phyloP scores from a whole-genome alignment of 2,888 invertebrate genomes.

The Trichogramma evanescens region DNA sequence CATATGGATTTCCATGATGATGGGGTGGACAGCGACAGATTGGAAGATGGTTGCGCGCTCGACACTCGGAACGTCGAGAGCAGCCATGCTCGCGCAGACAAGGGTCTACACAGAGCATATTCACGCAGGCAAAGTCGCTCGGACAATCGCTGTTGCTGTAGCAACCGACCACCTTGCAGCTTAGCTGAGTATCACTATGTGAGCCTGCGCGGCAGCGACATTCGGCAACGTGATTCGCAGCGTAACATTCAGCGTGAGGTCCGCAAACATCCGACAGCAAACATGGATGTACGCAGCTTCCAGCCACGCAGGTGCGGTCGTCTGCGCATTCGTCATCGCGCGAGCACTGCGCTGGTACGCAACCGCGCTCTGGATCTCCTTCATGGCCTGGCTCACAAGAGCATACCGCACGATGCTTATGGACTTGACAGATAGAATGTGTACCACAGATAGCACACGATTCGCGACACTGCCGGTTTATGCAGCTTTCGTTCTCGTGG shows the following conservation, averaged over 20 bases:
- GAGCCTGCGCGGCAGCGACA: constrained; percentile 78
- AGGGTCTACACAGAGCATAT: constrained; percentile 78
- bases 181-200: constrained; percentile 29
- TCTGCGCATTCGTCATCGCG: constrained; percentile 77
- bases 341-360: constrained; percentile 74
- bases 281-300: constrained; percentile 81
- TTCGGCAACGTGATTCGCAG: constrained; percentile 63
- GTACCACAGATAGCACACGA: constrained; percentile 78
- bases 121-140: constrained; percentile 74
- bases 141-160: constrained; percentile 83
- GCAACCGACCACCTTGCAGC: constrained; percentile 77
- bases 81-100: constrained; percentile 73
- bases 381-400: constrained; percentile 77
- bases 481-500: constrained; percentile 69
- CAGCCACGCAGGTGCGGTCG: constrained; percentile 76
- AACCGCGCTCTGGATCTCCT: constrained; percentile 78
- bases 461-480: constrained; percentile 77
- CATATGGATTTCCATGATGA: constrained; percentile 72
- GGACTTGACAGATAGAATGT: constrained; percentile 74
- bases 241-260: constrained; percentile 74
- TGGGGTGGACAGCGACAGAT: constrained; percentile 78
- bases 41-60: constrained; percentile 72
- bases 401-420: constrained; percentile 79
- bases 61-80: constrained; percentile 70
- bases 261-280: constrained; percentile 73